A percentile compares a stretch with the other conserved stretches of the same genome.
These are phyloP conservation scores for Paramormyrops hopkinsi DNA, from an alignment of 2,797 vertebrate genomes.

Conservation along the genomic window DNA sequence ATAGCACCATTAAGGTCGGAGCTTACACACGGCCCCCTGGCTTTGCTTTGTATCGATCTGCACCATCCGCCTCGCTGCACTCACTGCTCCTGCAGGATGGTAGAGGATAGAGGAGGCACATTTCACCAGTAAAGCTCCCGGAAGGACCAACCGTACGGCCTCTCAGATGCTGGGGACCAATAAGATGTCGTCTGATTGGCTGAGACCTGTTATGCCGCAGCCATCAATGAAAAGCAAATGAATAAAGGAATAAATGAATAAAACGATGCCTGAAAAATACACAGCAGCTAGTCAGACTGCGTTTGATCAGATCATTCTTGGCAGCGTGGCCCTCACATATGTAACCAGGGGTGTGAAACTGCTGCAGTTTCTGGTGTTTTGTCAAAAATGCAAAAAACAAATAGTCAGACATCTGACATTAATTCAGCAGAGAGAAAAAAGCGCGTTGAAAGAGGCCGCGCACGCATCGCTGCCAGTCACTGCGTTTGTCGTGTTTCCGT, in stretches of 20 bases:
- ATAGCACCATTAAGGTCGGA: neutral
- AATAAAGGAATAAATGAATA: neutral
- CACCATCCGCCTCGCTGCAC: neutral
- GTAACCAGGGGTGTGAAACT: neutral
- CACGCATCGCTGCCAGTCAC: neutral
- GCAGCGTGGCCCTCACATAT: neutral
- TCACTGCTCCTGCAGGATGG: neutral
- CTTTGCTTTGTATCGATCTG: neutral
- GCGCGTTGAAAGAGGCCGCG: neutral
- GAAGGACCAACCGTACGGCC: neutral
- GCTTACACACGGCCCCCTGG: neutral
- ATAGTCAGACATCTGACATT: neutral
- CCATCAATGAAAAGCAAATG: neutral
- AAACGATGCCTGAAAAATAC: neutral
- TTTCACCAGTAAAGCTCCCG: neutral
- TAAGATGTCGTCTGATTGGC: neutral
- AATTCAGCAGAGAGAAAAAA: slow-evolving; percentile 7
- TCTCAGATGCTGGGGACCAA: neutral
- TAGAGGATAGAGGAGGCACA: neutral
- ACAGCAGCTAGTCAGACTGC: neutral
- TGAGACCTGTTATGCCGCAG: neutral
- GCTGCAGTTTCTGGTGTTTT: neutral
- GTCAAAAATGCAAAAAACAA: slow-evolving; percentile 6
- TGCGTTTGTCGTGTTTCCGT: neutral
- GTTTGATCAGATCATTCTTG: neutral